Conservation (phyloP, 2,113 vertebrate genomes). For the Ciconia maguari region DNA sequence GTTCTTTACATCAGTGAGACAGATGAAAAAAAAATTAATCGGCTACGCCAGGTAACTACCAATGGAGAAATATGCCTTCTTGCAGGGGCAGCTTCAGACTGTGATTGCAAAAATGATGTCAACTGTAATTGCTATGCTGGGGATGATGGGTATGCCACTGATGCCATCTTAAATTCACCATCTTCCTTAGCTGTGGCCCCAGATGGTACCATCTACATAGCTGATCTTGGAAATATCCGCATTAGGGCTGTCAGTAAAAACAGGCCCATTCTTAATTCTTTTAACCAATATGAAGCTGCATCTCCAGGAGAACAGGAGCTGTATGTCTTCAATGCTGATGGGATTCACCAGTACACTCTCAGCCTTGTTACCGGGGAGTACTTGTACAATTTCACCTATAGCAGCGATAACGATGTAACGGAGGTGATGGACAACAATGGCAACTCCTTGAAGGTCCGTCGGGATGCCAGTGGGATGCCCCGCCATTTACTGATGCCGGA, state of each 20-base stretch:
- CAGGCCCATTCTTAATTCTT: constrained; percentile 81
- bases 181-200: constrained; percentile 94
- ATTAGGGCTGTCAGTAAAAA: constrained; percentile 94
- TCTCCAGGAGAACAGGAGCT: constrained; percentile 95
- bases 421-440: constrained; percentile 90
- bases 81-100: constrained; percentile 93
- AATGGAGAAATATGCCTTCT: constrained; percentile 97
- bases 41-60: constrained; percentile 92
- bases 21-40: constrained; percentile 98
- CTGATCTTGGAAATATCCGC: constrained; percentile 96
- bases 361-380: constrained; percentile 95
- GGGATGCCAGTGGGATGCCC: constrained; percentile 85
- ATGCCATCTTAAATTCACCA: constrained; percentile 93
- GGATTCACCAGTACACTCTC: constrained; percentile 93
- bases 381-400: constrained; percentile 94
- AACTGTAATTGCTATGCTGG: constrained; percentile 98
- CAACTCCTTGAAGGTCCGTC: constrained; percentile 89
- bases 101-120: constrained; percentile 98
- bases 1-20: constrained; percentile 97
- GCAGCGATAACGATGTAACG: constrained; percentile 84
- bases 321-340: constrained; percentile 92
- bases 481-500: constrained; percentile 92
- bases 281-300: constrained; percentile 91
- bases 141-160: constrained; percentile 95
- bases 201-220: constrained; percentile 94